These are phyloP conservation scores for Gerris lacustris DNA, from an alignment of 2,888 invertebrate genomes.

Conservation along the genomic window DNA sequence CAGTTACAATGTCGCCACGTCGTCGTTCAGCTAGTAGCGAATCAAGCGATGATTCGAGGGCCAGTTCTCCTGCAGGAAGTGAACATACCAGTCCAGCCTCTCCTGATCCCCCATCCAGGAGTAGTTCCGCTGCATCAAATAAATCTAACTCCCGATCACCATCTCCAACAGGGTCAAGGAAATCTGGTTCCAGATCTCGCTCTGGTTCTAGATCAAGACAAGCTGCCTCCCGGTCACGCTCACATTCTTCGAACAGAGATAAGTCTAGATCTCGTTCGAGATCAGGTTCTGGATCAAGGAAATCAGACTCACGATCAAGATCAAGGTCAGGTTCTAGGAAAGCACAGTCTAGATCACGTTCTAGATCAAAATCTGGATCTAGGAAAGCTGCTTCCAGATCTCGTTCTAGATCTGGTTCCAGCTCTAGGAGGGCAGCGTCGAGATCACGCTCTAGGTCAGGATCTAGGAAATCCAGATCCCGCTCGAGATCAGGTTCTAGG, in stretches of 20 bases:
- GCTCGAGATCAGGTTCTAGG: slow-evolving; percentile 28
- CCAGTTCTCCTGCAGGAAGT: slow-evolving; percentile 4
- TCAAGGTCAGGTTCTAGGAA: slow-evolving; percentile 27
- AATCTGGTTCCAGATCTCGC: not conserved
- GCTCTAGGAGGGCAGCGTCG: slow-evolving; percentile 27
- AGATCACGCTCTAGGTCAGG: slow-evolving; percentile 27
- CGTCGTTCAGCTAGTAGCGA: slow-evolving; percentile 3
- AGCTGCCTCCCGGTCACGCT: slow-evolving; percentile 30
- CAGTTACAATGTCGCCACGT: not conserved
- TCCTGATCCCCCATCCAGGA: not conserved
- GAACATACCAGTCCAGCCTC: not conserved
- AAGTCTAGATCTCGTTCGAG: slow-evolving; percentile 16
- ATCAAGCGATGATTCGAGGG: not conserved
- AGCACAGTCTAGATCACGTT: slow-evolving; percentile 25
- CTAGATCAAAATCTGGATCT: slow-evolving; percentile 29
- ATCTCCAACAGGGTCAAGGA: not conserved
- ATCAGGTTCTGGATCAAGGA: slow-evolving; percentile 34
- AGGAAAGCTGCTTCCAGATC: slow-evolving; percentile 30
- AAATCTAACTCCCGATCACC: slow-evolving; percentile 1
- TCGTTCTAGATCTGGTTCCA: slow-evolving; percentile 31
- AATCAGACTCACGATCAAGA: slow-evolving; percentile 29
- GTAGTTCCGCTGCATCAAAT: not conserved
- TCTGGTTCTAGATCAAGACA: slow-evolving; percentile 5
- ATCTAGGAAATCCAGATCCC: slow-evolving; percentile 21
- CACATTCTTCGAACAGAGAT: slow-evolving; percentile 10